Base-by-base conservation (phyloP, 37 sponge, comb jelly and placozoan species). In the Ianthella basta region DNA sequence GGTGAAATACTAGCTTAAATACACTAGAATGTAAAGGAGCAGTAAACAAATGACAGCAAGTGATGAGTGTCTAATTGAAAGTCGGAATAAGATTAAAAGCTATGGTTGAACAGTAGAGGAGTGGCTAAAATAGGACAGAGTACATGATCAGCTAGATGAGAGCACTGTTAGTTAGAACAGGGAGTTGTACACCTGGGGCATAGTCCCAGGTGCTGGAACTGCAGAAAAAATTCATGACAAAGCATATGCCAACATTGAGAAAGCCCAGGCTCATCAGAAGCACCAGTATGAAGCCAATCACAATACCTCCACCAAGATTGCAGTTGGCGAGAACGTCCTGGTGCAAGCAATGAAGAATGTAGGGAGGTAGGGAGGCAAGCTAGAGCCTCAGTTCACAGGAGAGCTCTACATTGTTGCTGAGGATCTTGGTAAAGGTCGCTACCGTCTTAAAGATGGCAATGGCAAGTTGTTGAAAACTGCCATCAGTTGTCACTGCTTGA, bases 251-350 rank as follows among this genome's bases (percentile, higher is more conserved):
- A 84, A 84, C 14, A 84, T 84, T 32, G 72, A 84, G 34, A 70
- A 2, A 10, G 84, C 84, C 30, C 84, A 84, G 84, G 55, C 37
- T 27, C 37, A 72, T 8, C 84, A 84, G 73, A 84, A 84, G 39
- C 25, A 16, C 15, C 72, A 84, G 64, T 84, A 84, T 70, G 84
- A 84, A 2, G 41, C 59, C 36, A 38, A 84, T 10, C 68, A 67
- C 24, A 39, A 15, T 21, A 72, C 34, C 10, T 8, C 29, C 4
- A 72, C n/a, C n/a, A n/a, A n/a, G n/a, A n/a, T n/a, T n/a, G n/a
- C n/a, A n/a, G n/a, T n/a, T n/a, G n/a, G n/a, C n/a, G n/a, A n/a
- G 56, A 53, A 79, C 2, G 80, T 79, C 8, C 80, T 79, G 4
- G 27, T 53, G 27, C 80, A 79, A 56, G 56, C 27, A 54, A 13